Conservation (phyloP, 2,888 invertebrate species). For the Malthinus flaveolus region DNA sequence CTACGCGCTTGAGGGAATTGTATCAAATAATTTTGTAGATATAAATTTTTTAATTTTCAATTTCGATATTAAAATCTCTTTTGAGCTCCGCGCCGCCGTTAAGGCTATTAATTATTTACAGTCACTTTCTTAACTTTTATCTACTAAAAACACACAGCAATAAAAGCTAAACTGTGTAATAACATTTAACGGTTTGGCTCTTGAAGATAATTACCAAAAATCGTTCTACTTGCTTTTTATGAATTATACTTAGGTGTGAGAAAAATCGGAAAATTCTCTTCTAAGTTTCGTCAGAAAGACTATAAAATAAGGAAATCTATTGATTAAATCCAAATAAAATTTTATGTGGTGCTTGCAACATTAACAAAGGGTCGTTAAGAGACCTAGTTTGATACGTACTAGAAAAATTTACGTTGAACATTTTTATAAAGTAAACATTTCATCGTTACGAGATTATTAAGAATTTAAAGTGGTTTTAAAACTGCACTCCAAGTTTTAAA, state of each 20-base stretch:
- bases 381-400: too few species aligned
- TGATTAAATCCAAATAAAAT: too few species aligned
- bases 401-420: too few species aligned
- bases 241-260: not conserved
- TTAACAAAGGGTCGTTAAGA: too few species aligned
- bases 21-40: not conserved
- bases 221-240: slow-evolving; percentile 4
- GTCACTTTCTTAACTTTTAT: slow-evolving; percentile 4
- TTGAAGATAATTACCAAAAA: slow-evolving; percentile 5
- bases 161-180: slow-evolving; percentile 4
- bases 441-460: too few species aligned
- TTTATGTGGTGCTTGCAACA: too few species aligned
- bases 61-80: not conserved
- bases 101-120: slow-evolving; percentile 2
- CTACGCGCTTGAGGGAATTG: not conserved
- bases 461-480: too few species aligned
- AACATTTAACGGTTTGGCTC: slow-evolving; percentile 3
- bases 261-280: too few species aligned
- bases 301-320: too few species aligned
- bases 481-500: too few species aligned
- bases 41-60: not conserved
- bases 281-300: too few species aligned
- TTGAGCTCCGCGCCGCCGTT: not conserved
- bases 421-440: too few species aligned
- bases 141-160: slow-evolving; percentile 3